Evolutionary conservation across 2,888 invertebrate species (phyloP).

Genomic region (Callosobruchus maculatus): DNA sequence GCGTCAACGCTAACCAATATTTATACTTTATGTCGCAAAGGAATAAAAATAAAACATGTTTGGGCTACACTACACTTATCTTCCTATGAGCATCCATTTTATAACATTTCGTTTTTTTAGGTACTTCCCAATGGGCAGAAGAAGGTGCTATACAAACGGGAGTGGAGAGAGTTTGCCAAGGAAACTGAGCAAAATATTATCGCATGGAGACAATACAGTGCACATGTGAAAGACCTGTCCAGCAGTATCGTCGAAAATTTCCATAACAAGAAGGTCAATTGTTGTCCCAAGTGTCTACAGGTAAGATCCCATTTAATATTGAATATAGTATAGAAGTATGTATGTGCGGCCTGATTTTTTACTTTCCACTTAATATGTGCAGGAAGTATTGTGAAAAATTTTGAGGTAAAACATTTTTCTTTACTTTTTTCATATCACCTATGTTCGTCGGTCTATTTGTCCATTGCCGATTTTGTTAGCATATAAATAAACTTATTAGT

Average conservation of each 20-base stretch:
- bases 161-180: slow-evolving; percentile 38
- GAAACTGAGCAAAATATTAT: slow-evolving; percentile 38
- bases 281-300: slow-evolving; percentile 43
- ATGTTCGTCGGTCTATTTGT: too few relatives aligned
- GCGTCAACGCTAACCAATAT: too few relatives aligned
- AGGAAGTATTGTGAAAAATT: too few relatives aligned
- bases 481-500: too few relatives aligned
- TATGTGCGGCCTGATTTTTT: not conserved
- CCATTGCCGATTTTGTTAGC: too few relatives aligned
- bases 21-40: too few relatives aligned
- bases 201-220: slow-evolving; percentile 41
- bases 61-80: too few relatives aligned
- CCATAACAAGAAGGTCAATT: slow-evolving; percentile 37
- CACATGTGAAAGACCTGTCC: slow-evolving; percentile 41
- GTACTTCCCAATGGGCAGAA: slow-evolving; percentile 25
- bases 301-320: slow-evolving; percentile 7
- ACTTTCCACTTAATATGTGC: not conserved
- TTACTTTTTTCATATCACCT: too few relatives aligned
- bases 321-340: not conserved
- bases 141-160: slow-evolving; percentile 32
- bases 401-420: too few relatives aligned
- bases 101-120: not conserved
- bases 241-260: slow-evolving; percentile 38
- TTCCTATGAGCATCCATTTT: too few relatives aligned
- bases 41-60: too few relatives aligned